phyloP scores from a whole-genome alignment of 2,113 vertebrate species.

The Chaetura pelagica region DNA sequence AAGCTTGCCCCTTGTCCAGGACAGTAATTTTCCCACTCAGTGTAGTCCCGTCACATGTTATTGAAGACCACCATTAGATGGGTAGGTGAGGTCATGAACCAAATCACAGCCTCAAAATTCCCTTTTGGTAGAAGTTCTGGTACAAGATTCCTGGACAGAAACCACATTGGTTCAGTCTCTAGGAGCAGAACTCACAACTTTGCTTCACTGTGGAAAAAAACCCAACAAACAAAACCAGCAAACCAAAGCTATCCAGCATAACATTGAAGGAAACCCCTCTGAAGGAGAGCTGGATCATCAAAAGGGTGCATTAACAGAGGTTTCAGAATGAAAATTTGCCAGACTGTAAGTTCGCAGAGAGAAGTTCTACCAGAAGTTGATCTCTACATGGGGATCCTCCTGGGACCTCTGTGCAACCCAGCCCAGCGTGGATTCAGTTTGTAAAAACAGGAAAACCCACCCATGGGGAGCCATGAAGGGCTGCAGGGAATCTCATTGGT shows the following conservation, averaged over 20 bases:
- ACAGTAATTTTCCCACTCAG: not conserved
- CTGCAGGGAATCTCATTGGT: not conserved
- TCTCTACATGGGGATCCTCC: not conserved
- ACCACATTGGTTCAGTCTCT: not conserved
- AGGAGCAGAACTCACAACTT: not conserved
- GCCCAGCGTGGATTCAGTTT: not conserved
- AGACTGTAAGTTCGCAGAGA: not conserved
- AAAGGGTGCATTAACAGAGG: not conserved
- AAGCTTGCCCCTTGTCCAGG: not conserved
- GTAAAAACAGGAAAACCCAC: not conserved
- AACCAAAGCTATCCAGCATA: not conserved
- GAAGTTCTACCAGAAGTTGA: not conserved
- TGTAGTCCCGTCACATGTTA: not conserved
- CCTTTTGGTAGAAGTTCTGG: not conserved
- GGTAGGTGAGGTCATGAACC: not conserved
- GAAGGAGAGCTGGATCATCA: not conserved
- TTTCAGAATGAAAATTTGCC: not conserved
- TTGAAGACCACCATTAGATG: not conserved
- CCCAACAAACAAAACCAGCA: not conserved
- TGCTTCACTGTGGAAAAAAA: not conserved
- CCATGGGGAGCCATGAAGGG: rapidly evolving
- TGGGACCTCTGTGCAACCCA: not conserved
- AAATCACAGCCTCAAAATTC: not conserved
- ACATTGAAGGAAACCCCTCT: not conserved
- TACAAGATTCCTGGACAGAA: not conserved